phyloP scores from a whole-genome alignment of 2,797 vertebrate genomes.

The Heteromormyrus szaboi region DNA sequence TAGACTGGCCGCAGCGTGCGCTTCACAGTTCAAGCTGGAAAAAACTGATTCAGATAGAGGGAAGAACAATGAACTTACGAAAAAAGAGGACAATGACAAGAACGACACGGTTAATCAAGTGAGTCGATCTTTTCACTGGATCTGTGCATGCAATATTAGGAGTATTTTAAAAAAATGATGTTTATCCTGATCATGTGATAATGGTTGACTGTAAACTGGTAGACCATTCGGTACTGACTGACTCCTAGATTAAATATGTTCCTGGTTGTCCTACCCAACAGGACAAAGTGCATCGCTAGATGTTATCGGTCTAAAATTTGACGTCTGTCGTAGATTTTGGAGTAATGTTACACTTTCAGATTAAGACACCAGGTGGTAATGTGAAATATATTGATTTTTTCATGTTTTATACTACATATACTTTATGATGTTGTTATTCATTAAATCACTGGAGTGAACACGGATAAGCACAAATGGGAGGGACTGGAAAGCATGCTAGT shows the following conservation, averaged over 20 bases:
- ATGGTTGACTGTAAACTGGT: background rate
- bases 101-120: background rate
- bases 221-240: background rate
- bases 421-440: background rate
- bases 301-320: background rate
- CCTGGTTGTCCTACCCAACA: background rate
- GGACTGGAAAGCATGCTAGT: background rate
- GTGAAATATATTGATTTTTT: background rate
- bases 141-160: background rate
- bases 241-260: background rate
- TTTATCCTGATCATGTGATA: background rate
- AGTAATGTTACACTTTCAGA: background rate
- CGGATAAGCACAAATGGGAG: background rate
- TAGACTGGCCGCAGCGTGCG: background rate
- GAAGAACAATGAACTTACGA: background rate
- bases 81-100: background rate
- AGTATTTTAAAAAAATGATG: background rate
- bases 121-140: slow-evolving; percentile 1
- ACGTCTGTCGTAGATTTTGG: background rate
- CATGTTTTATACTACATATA: background rate
- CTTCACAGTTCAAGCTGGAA: background rate
- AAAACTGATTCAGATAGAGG: background rate
- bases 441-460: background rate
- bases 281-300: background rate
- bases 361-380: background rate